Base-by-base conservation (phyloP, 2,113 vertebrate species). In the Spilogale gracilis region DNA sequence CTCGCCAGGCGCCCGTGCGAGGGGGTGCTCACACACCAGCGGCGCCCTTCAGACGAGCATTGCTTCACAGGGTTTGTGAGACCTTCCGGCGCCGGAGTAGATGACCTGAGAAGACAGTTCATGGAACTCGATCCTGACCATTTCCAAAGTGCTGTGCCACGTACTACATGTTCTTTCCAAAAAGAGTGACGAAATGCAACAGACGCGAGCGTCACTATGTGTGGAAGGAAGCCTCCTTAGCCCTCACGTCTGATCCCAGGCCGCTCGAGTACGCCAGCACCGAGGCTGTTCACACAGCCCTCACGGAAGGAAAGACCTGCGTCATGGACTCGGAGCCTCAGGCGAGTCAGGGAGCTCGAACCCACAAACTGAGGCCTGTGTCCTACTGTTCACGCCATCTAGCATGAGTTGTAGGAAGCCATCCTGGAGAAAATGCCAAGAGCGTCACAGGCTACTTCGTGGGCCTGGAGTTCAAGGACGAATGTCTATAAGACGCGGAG, bases 331-430 rank as follows among this genome's bases (percentile, higher is more conserved):
- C 99, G 48, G 99, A 99, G 89, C 99, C 99, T 89, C 99, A 99
- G 99, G 99, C 98, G 87, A 99, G 99, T 94, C 99, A 99, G 60
- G 94, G 98, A 83, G 98, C 99, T 96, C 98, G 99, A 98, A 99
- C 98, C 4, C 99, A 99, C 27, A 99, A 99, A 63, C 98, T 99
- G 97, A 99, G 96, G 99, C 99, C 85, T 99, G 99, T 96, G 73
- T 99, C 95, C 99, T 99, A 98, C 99, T 99, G 73, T 99, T 99
- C 97, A 99, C 99, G 96, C 99, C 99, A 43, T 99, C 99, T 2
- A 97, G 98, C 54, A 89, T 98, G 91, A 99, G 98, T 83, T 98
- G 97, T 93, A 99, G 99, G 99, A 99, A 98, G 89, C 98, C 98
- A 61, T 99, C 99, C 60, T 99, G 99, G 96, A 99, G 98, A 98